Base-by-base conservation (phyloP, 2,113 vertebrate species). In the Todiramphus saurophagus region DNA sequence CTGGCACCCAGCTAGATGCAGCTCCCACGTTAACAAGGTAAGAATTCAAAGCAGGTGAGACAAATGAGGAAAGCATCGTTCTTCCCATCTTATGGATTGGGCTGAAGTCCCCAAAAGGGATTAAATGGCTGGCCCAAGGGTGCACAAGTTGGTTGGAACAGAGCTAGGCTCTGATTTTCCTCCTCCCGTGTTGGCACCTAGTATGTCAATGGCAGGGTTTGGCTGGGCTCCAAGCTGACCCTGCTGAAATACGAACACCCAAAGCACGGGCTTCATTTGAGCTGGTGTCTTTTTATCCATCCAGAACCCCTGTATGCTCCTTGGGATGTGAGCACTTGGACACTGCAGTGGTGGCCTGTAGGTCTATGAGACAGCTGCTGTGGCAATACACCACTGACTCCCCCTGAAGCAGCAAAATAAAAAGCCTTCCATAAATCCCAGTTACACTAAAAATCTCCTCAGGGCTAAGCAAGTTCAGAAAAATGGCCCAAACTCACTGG, bases 271-370 rank as follows among this genome's bases (percentile, higher is more conserved):
- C 68, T 35, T 72, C 4, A 31, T 31, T 80, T 70, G 28, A 51
- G 24, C 5, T 2, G 0, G 5, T 69, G 21, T 31, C 18, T 83
- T 60, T 86, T 73, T 43, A 69, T 20, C 21, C 24, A 31, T 27
- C 63, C 43, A 9, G 20, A 76, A 53, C 4, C 16, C 17, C 8
- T 2, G 1, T 6, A 13, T 1, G 11, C 3, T 13, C 23, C 48
- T 13, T 0, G 0, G 44, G 72, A 74, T 62, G 59, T 33, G 59
- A 75, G 48, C 35, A 30, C 53, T 46, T 0, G 1, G 37, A n/a
- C 1, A 3, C 8, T 46, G 60, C 25, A 44, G 28, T 6, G 35
- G 43, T 12, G 37, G 68, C 35, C 35, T 56, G 23, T 33, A 16
- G 11, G 37, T 16, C 48, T 82, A 7, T 9, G 41, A 64, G 60